A percentile compares a stretch with the other conserved stretches of the same genome.
Conservation (phyloP, 2,797 vertebrate genomes). For the Thalassophryne amazonica region DNA sequence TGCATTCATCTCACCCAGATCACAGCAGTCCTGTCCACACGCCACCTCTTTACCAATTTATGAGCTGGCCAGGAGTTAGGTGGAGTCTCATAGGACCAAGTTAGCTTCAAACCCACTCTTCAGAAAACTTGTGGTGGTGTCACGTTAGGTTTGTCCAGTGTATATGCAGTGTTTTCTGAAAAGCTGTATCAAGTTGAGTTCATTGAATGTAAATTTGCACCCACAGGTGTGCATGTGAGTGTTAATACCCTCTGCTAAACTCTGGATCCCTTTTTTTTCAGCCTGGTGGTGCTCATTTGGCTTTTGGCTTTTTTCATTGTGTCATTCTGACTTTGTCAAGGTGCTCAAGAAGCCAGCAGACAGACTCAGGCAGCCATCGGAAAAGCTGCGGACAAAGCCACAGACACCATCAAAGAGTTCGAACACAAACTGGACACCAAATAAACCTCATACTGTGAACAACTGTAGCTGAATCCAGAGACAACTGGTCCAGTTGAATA, state of each 20-base stretch:
- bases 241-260: not conserved
- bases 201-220: not conserved
- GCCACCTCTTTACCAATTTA: no score
- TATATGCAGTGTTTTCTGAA: no score
- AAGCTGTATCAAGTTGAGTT: no score
- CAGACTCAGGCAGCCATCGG: constrained; percentile 67
- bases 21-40: no score
- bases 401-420: constrained; percentile 68
- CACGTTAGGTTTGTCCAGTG: no score
- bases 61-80: no score
- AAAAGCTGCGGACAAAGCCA: constrained; percentile 63
- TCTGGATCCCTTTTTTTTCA: not conserved
- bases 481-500: constrained; percentile 11
- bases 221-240: not conserved
- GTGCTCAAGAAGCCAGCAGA: constrained; percentile 68
- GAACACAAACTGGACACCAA: constrained; percentile 69
- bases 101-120: no score
- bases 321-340: constrained; percentile 40
- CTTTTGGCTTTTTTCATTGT: constrained; percentile 5
- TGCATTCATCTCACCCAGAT: no score
- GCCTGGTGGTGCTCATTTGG: not conserved
- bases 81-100: no score
- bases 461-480: not conserved
- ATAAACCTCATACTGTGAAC: constrained; percentile 42
- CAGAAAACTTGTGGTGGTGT: no score